Evolutionary conservation across 2,888 invertebrate species (phyloP), one percentile per base, ranked within the genome.

Genomic region (Cataglyphis rosenhaueri): DNA sequence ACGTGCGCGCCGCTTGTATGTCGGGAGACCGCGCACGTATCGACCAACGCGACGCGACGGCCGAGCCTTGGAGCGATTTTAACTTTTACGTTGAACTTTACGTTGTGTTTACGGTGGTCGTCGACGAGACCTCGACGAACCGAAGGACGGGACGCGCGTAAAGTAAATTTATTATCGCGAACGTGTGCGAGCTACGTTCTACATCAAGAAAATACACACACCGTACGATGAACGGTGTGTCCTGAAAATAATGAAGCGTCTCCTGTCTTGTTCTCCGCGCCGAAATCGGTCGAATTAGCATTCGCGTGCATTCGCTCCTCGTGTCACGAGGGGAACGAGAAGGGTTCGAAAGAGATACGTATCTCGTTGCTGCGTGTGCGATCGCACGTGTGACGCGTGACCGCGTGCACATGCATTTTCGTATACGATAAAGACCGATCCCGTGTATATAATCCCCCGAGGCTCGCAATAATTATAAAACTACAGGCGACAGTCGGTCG

Each of bases 381-480:
- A 78, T 78, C 79, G 79, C 82, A 78, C 76, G 82, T 65, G 78
- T 65, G 82, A 66, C 82, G 75, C 79, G 82, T 68, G 82, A 61
- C 66, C 52, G 76, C 59, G 81, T 59, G 64, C 70, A 44, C 79
- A 35, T 55, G 64, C 82, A 18, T 70, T 79, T 79, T 82, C 71
- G 86, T 81, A 79, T 84, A 86, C 78, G 84, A 75, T 82, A 82
- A 81, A 81, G 86, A 87, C 85, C 88, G 85, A 91, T 91, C 89
- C 85, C 84, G 84, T 6, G 35, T 35, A 6, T 35, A 35, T 88
- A 89, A 91, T 89, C 92, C 91, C 87, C 89, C 81, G 87, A 90
- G 91, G 92, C 92, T 90, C 90, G 88, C 91, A 91, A 92, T 93
- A 93, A 93, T 93, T 92, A 93, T 92, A 91, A 92, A 92, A 92